A percentile compares a stretch with the other conserved stretches of the same genome.
Conservation (phyloP, 2,113 vertebrate species). For the Gambusia affinis region DNA sequence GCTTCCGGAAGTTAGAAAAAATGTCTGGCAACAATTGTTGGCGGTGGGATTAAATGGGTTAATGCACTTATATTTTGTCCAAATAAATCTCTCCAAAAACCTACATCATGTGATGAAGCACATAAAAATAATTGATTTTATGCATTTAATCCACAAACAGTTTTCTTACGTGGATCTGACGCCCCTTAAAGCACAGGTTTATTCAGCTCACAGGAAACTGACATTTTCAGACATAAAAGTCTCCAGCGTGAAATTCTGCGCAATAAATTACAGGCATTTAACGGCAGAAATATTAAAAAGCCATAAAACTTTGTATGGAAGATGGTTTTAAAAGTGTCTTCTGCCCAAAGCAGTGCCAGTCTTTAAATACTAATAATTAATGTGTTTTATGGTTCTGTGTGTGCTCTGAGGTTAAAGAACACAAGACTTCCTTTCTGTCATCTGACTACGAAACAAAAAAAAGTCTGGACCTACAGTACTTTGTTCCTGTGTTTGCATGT, state of each 20-base stretch:
- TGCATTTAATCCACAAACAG: not conserved
- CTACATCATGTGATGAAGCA: not conserved
- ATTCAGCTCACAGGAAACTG: not conserved
- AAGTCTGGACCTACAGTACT: constrained; percentile 26
- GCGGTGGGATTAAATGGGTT: not conserved
- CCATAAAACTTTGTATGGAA: not conserved
- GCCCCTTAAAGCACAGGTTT: not conserved
- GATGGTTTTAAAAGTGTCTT: not conserved
- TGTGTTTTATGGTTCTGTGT: not conserved
- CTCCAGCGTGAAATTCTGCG: not conserved
- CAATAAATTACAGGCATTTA: not conserved
- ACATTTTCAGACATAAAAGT: too few species aligned
- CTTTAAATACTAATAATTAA: not conserved
- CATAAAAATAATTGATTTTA: not conserved
- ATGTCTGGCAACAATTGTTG: too few species aligned
- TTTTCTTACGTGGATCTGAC: not conserved
- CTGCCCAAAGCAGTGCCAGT: not conserved
- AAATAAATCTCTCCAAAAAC: too few species aligned
- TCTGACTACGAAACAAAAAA: constrained; percentile 16
- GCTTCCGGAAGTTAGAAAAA: too few species aligned
- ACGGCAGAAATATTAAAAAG: not conserved
- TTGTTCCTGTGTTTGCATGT: constrained; percentile 54
- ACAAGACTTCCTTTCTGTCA: constrained; percentile 8
- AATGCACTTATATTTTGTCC: not conserved
- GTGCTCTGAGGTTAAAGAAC: not conserved